phyloP scores from a whole-genome alignment of 64 coral and sea anemone species.

The Stichodactyla mertensii region DNA sequence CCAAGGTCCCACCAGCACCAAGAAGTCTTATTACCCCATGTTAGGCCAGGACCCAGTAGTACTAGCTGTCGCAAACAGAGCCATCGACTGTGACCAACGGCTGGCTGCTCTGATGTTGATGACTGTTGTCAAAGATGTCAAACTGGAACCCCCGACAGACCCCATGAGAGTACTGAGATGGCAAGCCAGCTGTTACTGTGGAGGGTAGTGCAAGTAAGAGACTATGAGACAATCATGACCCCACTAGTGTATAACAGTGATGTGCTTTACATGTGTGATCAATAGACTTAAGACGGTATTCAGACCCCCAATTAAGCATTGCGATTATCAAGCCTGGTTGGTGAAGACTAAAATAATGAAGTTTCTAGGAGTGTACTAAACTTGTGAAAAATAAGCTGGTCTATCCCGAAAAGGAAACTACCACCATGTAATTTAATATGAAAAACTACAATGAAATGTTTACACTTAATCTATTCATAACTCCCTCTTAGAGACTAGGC shows the following conservation, averaged over 20 bases:
- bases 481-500: neutral
- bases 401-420: neutral
- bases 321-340: neutral
- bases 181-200: too few relatives aligned
- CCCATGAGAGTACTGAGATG: too few relatives aligned
- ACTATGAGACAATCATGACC: neutral
- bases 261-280: neutral
- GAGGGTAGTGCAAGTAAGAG: too few relatives aligned
- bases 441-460: neutral
- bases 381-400: neutral
- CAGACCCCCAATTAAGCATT: neutral
- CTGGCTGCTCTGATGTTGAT: too few relatives aligned
- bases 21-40: neutral
- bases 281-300: neutral
- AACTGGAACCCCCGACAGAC: too few relatives aligned
- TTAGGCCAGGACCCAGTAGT: neutral
- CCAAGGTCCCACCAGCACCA: neutral
- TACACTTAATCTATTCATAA: neutral
- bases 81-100: neutral
- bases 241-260: constrained; percentile 7
- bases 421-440: constrained; percentile 10
- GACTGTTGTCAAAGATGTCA: too few relatives aligned
- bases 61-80: neutral
- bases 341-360: neutral
- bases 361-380: constrained; percentile 2